These are phyloP conservation scores for Heterochromis multidens DNA, from an alignment of 2,113 vertebrate genomes.

Conservation along the genomic window DNA sequence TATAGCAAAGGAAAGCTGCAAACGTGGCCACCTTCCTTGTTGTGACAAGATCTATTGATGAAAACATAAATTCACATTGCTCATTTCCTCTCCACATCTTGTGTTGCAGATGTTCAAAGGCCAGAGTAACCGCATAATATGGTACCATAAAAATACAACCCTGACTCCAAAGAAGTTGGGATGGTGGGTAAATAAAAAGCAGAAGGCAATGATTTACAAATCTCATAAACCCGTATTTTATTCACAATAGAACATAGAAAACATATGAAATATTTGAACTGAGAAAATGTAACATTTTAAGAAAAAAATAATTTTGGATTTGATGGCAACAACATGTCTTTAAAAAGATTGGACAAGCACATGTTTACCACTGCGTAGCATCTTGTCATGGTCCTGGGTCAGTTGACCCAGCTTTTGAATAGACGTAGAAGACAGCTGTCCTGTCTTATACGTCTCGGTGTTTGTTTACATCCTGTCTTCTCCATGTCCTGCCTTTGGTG, in stretches of 20 bases:
- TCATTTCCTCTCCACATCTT: background rate
- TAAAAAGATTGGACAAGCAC: background rate
- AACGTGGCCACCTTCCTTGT: background rate
- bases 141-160: background rate
- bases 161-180: background rate
- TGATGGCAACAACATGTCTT: background rate
- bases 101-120: background rate
- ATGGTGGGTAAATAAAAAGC: background rate
- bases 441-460: too few relatives aligned
- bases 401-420: too few relatives aligned
- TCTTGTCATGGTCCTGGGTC: too few relatives aligned
- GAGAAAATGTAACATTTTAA: fast-evolving
- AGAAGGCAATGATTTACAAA: background rate
- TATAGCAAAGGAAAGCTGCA: background rate
- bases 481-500: too few relatives aligned
- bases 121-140: too few relatives aligned
- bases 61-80: background rate
- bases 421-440: too few relatives aligned
- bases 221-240: background rate
- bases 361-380: background rate
- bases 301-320: fast-evolving
- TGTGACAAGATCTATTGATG: background rate
- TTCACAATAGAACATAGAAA: fast-evolving
- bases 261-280: fast-evolving
- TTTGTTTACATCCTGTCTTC: too few relatives aligned